Base-by-base conservation (phyloP, 2,888 invertebrate genomes). In the Pristionchus arcanus region DNA sequence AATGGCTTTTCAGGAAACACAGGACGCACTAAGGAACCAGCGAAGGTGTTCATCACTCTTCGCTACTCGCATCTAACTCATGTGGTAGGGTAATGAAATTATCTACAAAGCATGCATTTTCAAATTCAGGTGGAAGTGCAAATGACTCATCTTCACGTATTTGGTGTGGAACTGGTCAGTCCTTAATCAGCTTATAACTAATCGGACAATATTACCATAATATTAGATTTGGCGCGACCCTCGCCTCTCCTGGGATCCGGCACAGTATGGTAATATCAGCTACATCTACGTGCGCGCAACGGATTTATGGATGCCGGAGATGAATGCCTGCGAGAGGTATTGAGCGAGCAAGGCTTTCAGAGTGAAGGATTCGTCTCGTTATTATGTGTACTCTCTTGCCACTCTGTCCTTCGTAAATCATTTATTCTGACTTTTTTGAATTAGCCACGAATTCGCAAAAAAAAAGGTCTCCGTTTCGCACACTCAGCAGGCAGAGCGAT, bases 81-180 rank as follows among this genome's bases (percentile, higher is more conserved):
- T 59, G 84, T 85, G n/a, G 84, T 85, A 2, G 34, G 84, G 1
- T 28, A 28, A 53, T 34, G 68, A 11, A 68, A 7, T 2, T 28
- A 25, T 68, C 11, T 31, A 28, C 28, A 31, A 21, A 21, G 2
- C 19, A 74, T 2, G 9, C 71, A 71, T 15, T 34, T 37, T 74
- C 37, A 21, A 37, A 28, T 59, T 85, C 84, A 85, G 84, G 34
- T 85, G 34, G 84, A 85, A 85, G 84, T 85, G 34, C 84, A 85
- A 59, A 85, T 85, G 84, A 34, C 84, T 28, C 84, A 85, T 59
- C 19, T 34, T 2, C 84, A 85, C 25, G 59, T 59, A 21, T 59
- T 85, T 37, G 84, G 84, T 0, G 34, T 85, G 0, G 49, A 85
- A 25, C 2, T 59, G 59, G 84, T 85, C 9, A 59, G 59, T 28